Percentiles rank a stretch among this genome's conserved stretches.
Conservation (phyloP, 1,140 invertebrate species). For the Helicoverpa zea region DNA sequence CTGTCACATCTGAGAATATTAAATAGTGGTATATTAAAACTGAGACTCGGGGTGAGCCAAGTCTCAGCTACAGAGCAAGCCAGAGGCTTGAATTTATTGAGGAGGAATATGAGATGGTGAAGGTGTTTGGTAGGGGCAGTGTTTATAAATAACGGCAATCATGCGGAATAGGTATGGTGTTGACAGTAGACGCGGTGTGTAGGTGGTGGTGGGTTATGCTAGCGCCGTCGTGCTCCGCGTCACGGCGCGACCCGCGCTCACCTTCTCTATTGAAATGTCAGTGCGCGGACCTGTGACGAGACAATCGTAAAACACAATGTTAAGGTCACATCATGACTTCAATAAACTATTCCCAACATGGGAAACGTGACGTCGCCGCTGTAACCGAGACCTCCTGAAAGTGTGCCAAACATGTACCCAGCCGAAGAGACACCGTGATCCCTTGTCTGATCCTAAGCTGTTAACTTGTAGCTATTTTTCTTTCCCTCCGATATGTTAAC, state of each 20-base stretch:
- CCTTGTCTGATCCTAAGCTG: slow-evolving; percentile 42
- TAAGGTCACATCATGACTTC: slow-evolving; percentile 86
- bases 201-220: slow-evolving; percentile 61
- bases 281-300: slow-evolving; percentile 81
- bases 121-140: slow-evolving; percentile 27
- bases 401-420: slow-evolving; percentile 78
- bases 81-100: too few species aligned
- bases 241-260: slow-evolving; percentile 81
- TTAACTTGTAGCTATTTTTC: slow-evolving; percentile 40
- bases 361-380: slow-evolving; percentile 83
- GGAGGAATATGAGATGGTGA: too few species aligned
- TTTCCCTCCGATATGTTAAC: neutral
- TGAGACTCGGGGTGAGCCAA: too few species aligned
- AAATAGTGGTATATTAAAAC: too few species aligned
- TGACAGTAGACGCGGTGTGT: slow-evolving; percentile 43
- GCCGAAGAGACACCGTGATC: slow-evolving; percentile 65
- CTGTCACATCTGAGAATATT: too few species aligned
- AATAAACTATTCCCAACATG: slow-evolving; percentile 85
- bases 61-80: too few species aligned
- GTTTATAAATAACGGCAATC: slow-evolving; percentile 49
- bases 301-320: slow-evolving; percentile 86
- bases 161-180: slow-evolving; percentile 20
- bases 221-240: slow-evolving; percentile 73
- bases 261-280: slow-evolving; percentile 86
- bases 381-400: slow-evolving; percentile 76